Percentiles rank a stretch among this genome's conserved stretches.
Evolutionary conservation across 2,888 invertebrate genomes (phyloP).

Genomic region (Bruchidius siliquastri): DNA sequence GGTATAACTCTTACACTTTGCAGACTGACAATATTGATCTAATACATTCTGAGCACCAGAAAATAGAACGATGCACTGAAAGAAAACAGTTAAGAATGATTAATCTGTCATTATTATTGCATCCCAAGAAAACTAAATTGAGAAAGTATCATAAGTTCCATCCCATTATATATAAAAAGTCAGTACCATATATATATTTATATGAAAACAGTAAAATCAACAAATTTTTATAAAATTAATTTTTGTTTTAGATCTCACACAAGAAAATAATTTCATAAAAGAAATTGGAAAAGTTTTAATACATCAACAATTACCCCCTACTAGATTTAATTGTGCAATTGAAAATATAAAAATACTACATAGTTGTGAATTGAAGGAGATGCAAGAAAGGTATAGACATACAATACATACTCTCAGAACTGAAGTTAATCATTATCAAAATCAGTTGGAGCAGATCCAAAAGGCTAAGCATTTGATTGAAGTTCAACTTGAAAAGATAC

Average conservation of each 20-base stretch:
- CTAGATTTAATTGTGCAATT: constrained; percentile 12
- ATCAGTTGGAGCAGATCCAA: constrained; percentile 16
- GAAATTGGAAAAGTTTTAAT: constrained; percentile 18
- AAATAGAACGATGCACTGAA: too few relatives aligned
- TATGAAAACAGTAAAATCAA: too few relatives aligned
- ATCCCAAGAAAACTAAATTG: too few relatives aligned
- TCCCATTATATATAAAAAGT: too few relatives aligned
- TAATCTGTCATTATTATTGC: too few relatives aligned
- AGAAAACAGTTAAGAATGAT: too few relatives aligned
- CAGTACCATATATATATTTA: too few relatives aligned
- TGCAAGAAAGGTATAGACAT: constrained; percentile 19
- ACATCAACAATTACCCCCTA: constrained; percentile 12
- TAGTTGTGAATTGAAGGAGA: constrained; percentile 17
- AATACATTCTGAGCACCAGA: too few relatives aligned
- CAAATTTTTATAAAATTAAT: too few relatives aligned
- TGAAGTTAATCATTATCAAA: constrained; percentile 14
- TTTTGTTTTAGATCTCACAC: constrained; percentile 19
- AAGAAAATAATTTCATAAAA: constrained; percentile 21
- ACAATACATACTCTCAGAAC: constrained; percentile 21
- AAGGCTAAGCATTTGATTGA: constrained; percentile 20
- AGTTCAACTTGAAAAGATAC: constrained; percentile 17
- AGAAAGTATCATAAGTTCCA: too few relatives aligned
- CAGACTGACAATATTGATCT: too few relatives aligned
- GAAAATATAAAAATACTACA: constrained; percentile 20
- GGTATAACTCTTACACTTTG: too few relatives aligned